Base-by-base conservation (phyloP, 2,888 invertebrate species). In the Teinopalpus imperialis region DNA sequence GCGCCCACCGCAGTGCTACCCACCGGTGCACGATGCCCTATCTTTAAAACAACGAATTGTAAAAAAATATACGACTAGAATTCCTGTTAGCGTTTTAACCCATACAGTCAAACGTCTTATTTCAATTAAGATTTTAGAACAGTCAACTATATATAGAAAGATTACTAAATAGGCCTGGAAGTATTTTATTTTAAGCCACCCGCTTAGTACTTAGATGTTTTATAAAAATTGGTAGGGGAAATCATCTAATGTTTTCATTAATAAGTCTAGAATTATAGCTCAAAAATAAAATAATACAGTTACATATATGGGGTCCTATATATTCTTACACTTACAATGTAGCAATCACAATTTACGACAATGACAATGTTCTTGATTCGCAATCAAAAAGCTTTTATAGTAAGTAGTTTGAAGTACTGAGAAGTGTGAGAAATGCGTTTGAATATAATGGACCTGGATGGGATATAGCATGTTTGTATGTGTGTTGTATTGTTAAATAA, bases 401-500 rank as follows among this genome's bases (percentile, higher is more conserved):
- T 44, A 37, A 36, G 35, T 47, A 48, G 46, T 51, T 49, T 52
- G 16, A 48, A 52, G 50, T 51, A 51, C 48, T 32, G 23, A 51
- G 46, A 49, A 53, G 48, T 48, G 49, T 32, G 23, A 51, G 46
- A 49, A 53, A 46, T 48, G 49, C 29, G 40, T 53, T 58, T 47
- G 41, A 49, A 43, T 48, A 51, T 54, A 54, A 53, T 56, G 42
- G 48, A 36, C 35, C 35, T 36, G 26, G 35, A 46, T 30, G 46
- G 41, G 30, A 41, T 46, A 41, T 21, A 35, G 30, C 41, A 29
- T 20, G 40, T 34, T 46, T 12, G 46, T 41, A 52, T 56, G 48
- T 53, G 56, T 52, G 54, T 52, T 53, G 56, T 56, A 54, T 48
- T 59, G 56, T 56, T 63, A 57, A 68, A 70, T 63, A 63, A 50